Evolutionary conservation across 2,797 vertebrate species (phyloP), one percentile per base, ranked within the genome.

Genomic region (Notolabrus celidotus): DNA sequence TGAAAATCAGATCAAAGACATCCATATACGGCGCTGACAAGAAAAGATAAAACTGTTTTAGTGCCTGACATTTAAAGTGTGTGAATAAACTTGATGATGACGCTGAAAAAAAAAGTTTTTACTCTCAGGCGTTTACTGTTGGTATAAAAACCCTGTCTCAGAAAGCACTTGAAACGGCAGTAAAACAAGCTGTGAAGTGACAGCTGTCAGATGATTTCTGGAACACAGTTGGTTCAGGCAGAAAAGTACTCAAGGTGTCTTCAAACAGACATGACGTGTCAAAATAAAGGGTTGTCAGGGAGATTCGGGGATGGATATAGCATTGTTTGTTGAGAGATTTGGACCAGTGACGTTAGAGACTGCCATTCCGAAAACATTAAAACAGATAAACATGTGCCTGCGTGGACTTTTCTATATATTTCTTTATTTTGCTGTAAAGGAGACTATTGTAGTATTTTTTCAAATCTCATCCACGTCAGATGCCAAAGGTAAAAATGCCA

Each of bases 201-300:
- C 79, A 79, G 77, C 83, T 82, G 75, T 75, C 79, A 42, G 49
- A 71, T 27, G 45, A 41, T 52, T 42, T 67, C 42, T 12, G 1
- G 41, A 36, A 46, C 51, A 52, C 70, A 75, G 78, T 73, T 71
- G 79, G 42, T 59, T 83, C 67, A 55, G 43, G 62, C 45, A 60
- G 29, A 36, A 65, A 71, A 67, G 53, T 11, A 58, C 59, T 67
- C 47, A 25, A 53, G 17, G 47, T 82, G 71, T 70, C 61, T 33
- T 73, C 60, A 67, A 62, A 67, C 42, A 83, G 16, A 46, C 33
- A 33, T 23, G 53, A 73, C 0, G 41, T 41, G 38, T 69, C 64
- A 51, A 15, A 47, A 25, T 25, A 47, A 47, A 47, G 22, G 9
- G 10, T 45, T 45, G 45, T 20, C 10, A 10, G 19, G 12, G 5